Evolutionary conservation across 2,797 vertebrate species (phyloP).

Genomic region (Australoheros facetus): DNA sequence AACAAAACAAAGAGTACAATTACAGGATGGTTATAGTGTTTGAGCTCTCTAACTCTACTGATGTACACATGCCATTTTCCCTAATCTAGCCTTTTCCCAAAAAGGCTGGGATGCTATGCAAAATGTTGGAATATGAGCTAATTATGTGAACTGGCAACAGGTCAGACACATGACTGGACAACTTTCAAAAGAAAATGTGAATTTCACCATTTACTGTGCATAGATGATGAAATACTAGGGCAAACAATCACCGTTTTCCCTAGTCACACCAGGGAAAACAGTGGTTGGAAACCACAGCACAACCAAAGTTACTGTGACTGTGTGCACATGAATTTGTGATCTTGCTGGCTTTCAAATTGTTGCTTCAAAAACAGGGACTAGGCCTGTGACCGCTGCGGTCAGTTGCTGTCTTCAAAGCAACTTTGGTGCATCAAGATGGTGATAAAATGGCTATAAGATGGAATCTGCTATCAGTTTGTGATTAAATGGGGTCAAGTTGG

Average conservation of each 20-base stretch:
- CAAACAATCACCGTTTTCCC: too few species aligned
- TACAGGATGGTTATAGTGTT: neutral
- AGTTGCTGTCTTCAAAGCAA: neutral
- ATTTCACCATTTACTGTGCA: neutral
- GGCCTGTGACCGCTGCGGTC: neutral
- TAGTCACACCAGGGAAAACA: neutral
- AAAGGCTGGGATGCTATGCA: neutral
- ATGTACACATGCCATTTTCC: neutral
- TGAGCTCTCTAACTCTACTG: neutral
- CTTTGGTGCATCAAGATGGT: neutral
- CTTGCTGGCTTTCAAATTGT: neutral
- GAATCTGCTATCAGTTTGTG: neutral
- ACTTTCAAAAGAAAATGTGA: neutral
- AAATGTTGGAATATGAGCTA: neutral
- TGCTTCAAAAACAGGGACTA: too few species aligned
- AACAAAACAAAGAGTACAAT: neutral
- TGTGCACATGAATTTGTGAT: neutral
- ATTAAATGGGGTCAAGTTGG: neutral
- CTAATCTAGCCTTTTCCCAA: neutral
- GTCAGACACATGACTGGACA: neutral
- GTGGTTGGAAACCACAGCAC: neutral
- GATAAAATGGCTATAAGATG: neutral
- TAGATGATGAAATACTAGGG: neutral
- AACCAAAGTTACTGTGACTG: neutral
- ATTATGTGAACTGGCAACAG: neutral